phyloP scores from a whole-genome alignment of 2,797 vertebrate genomes.

The Sternotherus odoratus region DNA sequence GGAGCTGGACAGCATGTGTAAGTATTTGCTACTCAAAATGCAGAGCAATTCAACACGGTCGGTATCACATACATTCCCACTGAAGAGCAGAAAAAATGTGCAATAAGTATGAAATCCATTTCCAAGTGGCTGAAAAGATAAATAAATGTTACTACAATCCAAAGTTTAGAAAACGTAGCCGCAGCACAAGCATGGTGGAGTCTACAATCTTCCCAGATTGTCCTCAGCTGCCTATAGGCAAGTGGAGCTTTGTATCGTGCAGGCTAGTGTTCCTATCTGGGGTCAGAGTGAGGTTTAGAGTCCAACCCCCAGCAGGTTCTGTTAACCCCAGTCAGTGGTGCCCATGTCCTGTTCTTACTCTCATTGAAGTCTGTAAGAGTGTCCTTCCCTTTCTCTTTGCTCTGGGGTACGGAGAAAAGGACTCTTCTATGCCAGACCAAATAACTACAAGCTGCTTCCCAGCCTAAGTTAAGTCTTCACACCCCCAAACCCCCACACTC shows the following conservation, averaged over 20 bases:
- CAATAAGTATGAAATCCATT: not conserved
- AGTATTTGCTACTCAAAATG: not conserved
- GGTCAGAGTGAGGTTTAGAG: not conserved
- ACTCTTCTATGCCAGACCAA: too few species aligned
- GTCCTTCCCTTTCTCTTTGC: too few species aligned
- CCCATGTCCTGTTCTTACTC: not conserved
- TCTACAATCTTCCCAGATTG: not conserved
- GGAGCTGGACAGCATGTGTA: not conserved
- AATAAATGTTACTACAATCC: not conserved
- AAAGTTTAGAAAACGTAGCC: not conserved
- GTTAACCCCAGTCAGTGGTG: not conserved
- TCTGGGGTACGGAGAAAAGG: too few species aligned
- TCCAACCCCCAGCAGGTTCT: not conserved
- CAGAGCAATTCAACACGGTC: not conserved
- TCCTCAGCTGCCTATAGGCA: fast-evolving
- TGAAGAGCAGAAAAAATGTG: not conserved
- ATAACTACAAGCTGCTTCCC: too few species aligned
- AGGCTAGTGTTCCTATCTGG: not conserved
- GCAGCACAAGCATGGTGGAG: not conserved
- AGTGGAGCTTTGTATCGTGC: not conserved
- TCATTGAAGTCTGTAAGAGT: too few species aligned
- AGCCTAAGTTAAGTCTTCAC: too few species aligned
- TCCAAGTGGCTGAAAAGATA: not conserved
- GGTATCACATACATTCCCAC: not conserved
- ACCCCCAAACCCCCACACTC: too few species aligned